Evolutionary conservation across 2,888 invertebrate genomes (phyloP).

Genomic region (Marasmarcha lunaedactyla): DNA sequence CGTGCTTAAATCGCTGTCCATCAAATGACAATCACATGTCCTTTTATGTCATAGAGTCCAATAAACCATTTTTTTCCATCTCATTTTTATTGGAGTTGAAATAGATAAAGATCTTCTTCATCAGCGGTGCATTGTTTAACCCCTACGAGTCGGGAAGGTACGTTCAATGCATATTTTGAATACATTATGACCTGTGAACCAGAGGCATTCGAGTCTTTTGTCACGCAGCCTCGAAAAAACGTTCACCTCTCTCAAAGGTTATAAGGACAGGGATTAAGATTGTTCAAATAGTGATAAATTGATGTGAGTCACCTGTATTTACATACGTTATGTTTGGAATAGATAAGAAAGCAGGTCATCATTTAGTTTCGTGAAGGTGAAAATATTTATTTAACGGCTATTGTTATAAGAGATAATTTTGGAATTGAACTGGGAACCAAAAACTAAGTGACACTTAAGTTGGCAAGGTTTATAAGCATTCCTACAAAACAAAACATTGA

Average conservation of each 20-base stretch:
- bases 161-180: conserved; percentile 63
- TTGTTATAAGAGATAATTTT: too few relatives aligned
- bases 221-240: conserved; percentile 25
- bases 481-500: too few relatives aligned
- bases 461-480: too few relatives aligned
- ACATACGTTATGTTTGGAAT: neutral
- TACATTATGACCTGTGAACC: conserved; percentile 58
- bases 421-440: too few relatives aligned
- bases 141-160: conserved; percentile 31
- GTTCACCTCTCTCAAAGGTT: conserved; percentile 30
- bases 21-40: conserved; percentile 20
- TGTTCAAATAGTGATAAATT: conserved; percentile 23
- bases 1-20: conserved; percentile 46
- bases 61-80: conserved; percentile 21
- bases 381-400: too few relatives aligned
- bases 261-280: conserved; percentile 36
- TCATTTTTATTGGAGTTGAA: conserved; percentile 23
- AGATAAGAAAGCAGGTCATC: neutral
- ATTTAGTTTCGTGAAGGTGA: conserved; percentile 1
- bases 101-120: conserved; percentile 33
- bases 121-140: conserved; percentile 49
- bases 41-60: conserved; percentile 29
- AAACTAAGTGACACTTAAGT: too few relatives aligned
- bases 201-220: conserved; percentile 30
- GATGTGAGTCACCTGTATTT: conserved; percentile 34